Evolutionary conservation across 2,797 vertebrate species (phyloP), one percentile per base, ranked within the genome.

Genomic region (Danio jaintianensis): DNA sequence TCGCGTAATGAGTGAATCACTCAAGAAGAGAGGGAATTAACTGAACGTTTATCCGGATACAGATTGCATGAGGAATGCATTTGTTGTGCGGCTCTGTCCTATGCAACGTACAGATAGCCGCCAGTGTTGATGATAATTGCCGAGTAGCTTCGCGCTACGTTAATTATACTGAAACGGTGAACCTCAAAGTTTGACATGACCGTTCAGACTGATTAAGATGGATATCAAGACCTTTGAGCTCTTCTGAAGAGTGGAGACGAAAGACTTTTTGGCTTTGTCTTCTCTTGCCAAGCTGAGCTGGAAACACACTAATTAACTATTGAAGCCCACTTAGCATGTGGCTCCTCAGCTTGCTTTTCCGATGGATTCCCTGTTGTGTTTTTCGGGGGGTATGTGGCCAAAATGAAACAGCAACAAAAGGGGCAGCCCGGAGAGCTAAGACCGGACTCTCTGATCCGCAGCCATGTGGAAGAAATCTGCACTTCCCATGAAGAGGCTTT

Each of bases 251-350:
- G 18, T 36, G 20, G 38, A 61, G 38, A 42, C 70, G 62, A 70
- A 79, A 73, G 71, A 81, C 29, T 47, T 47, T n/a, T 29, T 62
- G 74, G 70, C 59, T 83, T 84, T 83, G 73, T 81, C 52, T 74
- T 62, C 16, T 38, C 20, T 20, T 38, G 71, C 43, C 72, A 75
- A 53, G 68, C 74, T 78, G 56, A 80, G 38, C 73, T 76, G 53
- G 72, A 74, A 85, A 63, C 64, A 72, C 68, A 68, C 75, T 66
- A 69, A 85, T 87, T 83, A 81, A 74, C 77, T 70, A 77, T 13
- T 75, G 70, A 86, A 79, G 80, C 20, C 53, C 85, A 78, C 79
- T 85, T 86, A 70, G 82, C 67, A 62, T 40, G 75, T 43, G 67
- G 18, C 64, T 58, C n/a, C 45, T 56, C 75, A 68, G 58, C 38